These are phyloP conservation scores for Cheilosia grossa DNA, from an alignment of 2,888 invertebrate species.

Conservation along the genomic window DNA sequence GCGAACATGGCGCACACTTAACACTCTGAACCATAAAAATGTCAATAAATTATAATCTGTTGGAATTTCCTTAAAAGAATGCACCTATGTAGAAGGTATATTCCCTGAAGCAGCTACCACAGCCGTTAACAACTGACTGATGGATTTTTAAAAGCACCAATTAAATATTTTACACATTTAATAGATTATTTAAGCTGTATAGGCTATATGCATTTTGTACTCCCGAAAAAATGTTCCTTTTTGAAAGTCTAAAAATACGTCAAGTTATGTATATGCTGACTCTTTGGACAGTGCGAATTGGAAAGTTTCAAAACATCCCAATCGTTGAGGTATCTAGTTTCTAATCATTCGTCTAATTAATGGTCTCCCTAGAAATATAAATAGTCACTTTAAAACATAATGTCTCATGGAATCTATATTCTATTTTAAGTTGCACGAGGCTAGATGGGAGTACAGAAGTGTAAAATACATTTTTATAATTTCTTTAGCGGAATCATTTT, in stretches of 20 bases:
- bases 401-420: neutral
- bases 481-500: slow-evolving; percentile 22
- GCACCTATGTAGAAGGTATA: too few species aligned
- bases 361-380: slow-evolving; percentile 24
- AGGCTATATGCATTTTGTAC: neutral
- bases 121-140: slow-evolving; percentile 2
- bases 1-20: slow-evolving; percentile 33
- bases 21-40: slow-evolving; percentile 51
- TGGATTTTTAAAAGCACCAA: slow-evolving; percentile 54
- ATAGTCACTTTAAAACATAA: neutral
- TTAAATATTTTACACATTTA: slow-evolving; percentile 59
- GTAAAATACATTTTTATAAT: slow-evolving; percentile 9
- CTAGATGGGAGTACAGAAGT: neutral
- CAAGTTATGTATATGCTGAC: neutral
- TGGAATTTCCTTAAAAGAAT: slow-evolving; percentile 24
- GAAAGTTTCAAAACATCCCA: slow-evolving; percentile 26
- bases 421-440: slow-evolving; percentile 42
- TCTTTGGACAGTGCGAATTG: slow-evolving; percentile 12
- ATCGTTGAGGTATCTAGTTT: slow-evolving; percentile 13
- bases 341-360: slow-evolving; percentile 26
- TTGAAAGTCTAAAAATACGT: slow-evolving; percentile 44
- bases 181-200: slow-evolving; percentile 31
- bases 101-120: neutral
- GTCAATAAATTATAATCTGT: slow-evolving; percentile 49
- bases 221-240: slow-evolving; percentile 12